Conservation (phyloP, 2,797 vertebrate species). For the Myotis findleyi region DNA sequence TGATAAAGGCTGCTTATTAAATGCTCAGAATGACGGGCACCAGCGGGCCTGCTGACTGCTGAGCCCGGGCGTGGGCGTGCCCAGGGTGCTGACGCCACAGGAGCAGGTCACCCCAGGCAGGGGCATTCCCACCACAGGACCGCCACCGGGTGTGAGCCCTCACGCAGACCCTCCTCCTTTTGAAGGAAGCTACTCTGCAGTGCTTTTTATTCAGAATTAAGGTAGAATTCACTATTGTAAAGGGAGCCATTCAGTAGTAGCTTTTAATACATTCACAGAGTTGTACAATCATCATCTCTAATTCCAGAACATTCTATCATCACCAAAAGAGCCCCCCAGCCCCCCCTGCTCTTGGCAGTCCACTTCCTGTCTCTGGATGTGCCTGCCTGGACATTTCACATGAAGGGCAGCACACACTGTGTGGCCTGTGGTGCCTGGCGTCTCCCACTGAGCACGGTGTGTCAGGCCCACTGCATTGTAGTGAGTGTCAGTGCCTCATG, state of each 20-base stretch:
- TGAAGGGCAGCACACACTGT: rapidly evolving
- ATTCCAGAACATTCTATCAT: neutral
- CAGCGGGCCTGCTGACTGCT: neutral
- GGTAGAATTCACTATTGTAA: neutral
- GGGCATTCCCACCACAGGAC: neutral
- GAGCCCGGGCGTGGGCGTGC: too few species aligned
- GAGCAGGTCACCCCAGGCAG: neutral
- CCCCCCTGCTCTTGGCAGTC: neutral
- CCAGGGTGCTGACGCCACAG: neutral
- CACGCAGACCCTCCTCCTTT: neutral
- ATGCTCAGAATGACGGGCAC: neutral
- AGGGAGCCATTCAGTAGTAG: neutral
- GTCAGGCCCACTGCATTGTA: rapidly evolving
- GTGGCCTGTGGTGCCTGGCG: neutral
- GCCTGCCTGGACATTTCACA: neutral
- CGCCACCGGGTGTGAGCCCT: neutral
- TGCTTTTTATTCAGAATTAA: neutral
- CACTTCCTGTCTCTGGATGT: neutral
- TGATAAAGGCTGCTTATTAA: conserved; percentile 65
- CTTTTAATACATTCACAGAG: neutral
- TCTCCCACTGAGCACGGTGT: rapidly evolving
- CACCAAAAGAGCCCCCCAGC: rapidly evolving
- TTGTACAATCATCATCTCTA: neutral
- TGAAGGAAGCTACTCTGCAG: rapidly evolving
- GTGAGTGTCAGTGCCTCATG: rapidly evolving